These are phyloP conservation scores for Elmis aenea DNA, from an alignment of 2,888 invertebrate species.

Conservation along the genomic window DNA sequence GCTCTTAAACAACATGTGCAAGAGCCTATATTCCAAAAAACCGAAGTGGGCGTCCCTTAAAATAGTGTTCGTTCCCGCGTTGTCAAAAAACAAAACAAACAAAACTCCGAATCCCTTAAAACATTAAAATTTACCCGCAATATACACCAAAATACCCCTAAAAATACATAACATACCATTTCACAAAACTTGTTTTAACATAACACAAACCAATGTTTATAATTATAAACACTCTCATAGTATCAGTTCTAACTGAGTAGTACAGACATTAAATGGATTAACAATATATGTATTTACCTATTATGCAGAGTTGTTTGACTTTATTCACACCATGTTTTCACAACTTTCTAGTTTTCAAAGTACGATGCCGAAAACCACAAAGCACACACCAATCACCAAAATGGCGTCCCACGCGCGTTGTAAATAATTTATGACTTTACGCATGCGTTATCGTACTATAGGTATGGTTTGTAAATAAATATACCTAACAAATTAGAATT, in stretches of 20 bases:
- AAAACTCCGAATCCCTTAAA: slow-evolving; percentile 7
- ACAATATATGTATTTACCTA: too few species aligned
- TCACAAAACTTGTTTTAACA: too few species aligned
- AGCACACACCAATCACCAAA: slow-evolving; percentile 43
- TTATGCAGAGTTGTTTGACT: slow-evolving; percentile 3
- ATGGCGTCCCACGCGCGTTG: slow-evolving; percentile 46
- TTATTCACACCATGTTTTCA: slow-evolving; percentile 14
- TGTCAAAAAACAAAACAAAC: slow-evolving; percentile 34
- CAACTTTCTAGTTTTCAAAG: slow-evolving; percentile 20
- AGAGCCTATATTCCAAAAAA: slow-evolving; percentile 28
- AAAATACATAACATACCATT: too few species aligned
- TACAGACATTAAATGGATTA: too few species aligned
- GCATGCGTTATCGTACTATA: slow-evolving; percentile 24
- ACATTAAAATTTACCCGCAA: too few species aligned
- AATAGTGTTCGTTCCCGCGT: slow-evolving; percentile 41
- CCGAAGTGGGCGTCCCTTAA: slow-evolving; percentile 35
- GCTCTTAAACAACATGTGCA: slow-evolving; percentile 30
- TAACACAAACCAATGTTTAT: too few species aligned
- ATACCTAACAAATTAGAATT: too few species aligned
- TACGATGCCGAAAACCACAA: slow-evolving; percentile 23
- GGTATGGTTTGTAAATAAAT: too few species aligned
- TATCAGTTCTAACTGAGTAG: too few species aligned
- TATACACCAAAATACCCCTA: too few species aligned
- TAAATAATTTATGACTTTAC: slow-evolving; percentile 31
- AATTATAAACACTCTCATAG: too few species aligned